Conservation (phyloP, 2,888 invertebrate species). For the Acronicta aceris region DNA sequence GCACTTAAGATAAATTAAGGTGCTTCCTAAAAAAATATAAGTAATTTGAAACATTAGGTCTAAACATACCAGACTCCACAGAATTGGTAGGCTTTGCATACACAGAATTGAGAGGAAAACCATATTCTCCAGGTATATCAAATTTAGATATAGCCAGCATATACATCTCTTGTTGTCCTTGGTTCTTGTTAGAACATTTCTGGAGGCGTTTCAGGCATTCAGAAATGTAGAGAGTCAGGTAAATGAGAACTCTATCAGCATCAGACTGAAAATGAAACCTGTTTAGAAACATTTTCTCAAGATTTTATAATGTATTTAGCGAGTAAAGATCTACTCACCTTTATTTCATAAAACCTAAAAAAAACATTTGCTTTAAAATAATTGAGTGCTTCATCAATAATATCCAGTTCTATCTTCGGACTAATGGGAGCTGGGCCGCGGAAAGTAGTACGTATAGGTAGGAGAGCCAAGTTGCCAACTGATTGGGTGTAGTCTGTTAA, state of each 20-base stretch:
- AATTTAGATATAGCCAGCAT: constrained; percentile 98
- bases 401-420: constrained; percentile 93
- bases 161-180: constrained; percentile 98
- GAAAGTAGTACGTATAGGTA: constrained; percentile 96
- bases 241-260: constrained; percentile 98
- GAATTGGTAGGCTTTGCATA: constrained; percentile 95
- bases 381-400: constrained; percentile 98
- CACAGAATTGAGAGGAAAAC: constrained; percentile 98
- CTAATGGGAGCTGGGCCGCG: constrained; percentile 97
- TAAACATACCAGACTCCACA: constrained; percentile 93
- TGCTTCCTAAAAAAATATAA: too few relatives aligned
- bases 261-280: constrained; percentile 92
- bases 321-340: constrained; percentile 88
- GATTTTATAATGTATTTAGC: neutral
- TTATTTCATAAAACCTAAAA: constrained; percentile 99
- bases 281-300: neutral
- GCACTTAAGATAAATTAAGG: too few relatives aligned
- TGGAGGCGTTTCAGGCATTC: constrained; percentile 98
- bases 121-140: constrained; percentile 98
- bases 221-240: constrained; percentile 98
- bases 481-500: constrained; percentile 92
- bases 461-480: constrained; percentile 97
- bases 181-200: constrained; percentile 96
- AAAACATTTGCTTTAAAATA: constrained; percentile 99
- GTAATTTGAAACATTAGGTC: too few relatives aligned